Evolutionary conservation across 2,888 invertebrate genomes (phyloP), one percentile per base, ranked within the genome.

Genomic region (Eurytoma adleriae): DNA sequence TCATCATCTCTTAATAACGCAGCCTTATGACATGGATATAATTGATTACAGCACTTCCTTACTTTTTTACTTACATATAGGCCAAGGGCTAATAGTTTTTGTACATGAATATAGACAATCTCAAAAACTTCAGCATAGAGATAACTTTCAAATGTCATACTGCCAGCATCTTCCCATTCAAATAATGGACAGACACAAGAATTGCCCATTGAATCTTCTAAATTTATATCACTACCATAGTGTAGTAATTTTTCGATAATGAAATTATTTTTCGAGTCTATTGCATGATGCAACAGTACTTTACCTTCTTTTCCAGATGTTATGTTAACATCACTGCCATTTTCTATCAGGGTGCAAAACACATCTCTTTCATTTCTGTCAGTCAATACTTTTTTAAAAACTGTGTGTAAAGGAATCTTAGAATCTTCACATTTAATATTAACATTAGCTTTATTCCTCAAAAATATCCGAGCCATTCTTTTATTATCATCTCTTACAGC

Each of bases 161-260:
- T 3, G 16, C 27, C 27, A 3, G 14, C 30, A 3, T 30, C 5
- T 30, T 30, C 7, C 30, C 30, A 30, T 3, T 30, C 7, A 3
- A 30, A 5, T 7, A 30, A 5, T 3, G 30, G 30, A 3, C 2
- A 5, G 30, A 30, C 30, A 30, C 30, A 30, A 0, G 7, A 30
- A 30, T 30, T 30, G 30, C 3, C 30, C 30, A 30, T 2, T 30
- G 30, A 30, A 27, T 61, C 27, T 61, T 62, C 14, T 0, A 30
- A 27, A 30, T 62, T 62, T 30, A 62, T 16, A 27, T 62, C 62
- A 30, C 24, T 24, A 30, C 62, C 62, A 30, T 62, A 62, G 3
- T 62, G 27, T 12, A 62, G 30, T 30, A 62, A 30, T 3, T 62
- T 14, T 62, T 62, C 10, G 14, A 62, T 62, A 16, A 62, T n/a